Percentiles rank a stretch among this genome's conserved stretches.
Evolutionary conservation across 2,888 invertebrate species (phyloP).

Genomic region (Andrena chrysosceles): DNA sequence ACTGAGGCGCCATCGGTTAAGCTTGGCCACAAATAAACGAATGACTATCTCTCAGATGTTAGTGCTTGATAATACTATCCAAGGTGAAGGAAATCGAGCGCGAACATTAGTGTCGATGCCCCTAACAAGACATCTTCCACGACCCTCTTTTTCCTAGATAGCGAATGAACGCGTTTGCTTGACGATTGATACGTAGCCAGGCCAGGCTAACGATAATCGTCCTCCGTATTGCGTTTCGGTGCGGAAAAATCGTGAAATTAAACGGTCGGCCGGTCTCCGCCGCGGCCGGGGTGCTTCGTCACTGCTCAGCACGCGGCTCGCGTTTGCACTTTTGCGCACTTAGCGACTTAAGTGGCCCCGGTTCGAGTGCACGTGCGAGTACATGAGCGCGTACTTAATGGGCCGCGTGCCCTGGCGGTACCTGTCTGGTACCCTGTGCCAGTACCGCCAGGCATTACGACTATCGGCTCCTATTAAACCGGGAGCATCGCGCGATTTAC

Average conservation of each 20-base stretch:
- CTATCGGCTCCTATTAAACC: constrained; percentile 57
- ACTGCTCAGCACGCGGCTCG: constrained; percentile 21
- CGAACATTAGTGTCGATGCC: too few species aligned
- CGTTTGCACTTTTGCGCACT: constrained; percentile 49
- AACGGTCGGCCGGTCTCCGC: constrained; percentile 8
- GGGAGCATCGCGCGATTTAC: constrained; percentile 50
- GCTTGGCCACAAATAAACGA: too few species aligned
- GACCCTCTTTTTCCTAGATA: neutral
- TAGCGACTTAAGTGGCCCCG: constrained; percentile 40
- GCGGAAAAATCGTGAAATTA: constrained; percentile 44
- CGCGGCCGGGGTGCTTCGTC: constrained; percentile 38
- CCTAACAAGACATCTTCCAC: constrained; percentile 2
- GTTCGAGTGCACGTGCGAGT: constrained; percentile 34
- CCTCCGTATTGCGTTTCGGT: neutral
- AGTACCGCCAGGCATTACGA: constrained; percentile 50
- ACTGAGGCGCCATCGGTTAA: neutral
- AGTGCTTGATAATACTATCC: too few species aligned
- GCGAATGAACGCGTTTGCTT: neutral
- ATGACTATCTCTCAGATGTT: too few species aligned
- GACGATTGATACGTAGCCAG: constrained; percentile 17
- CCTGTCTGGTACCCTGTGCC: constrained; percentile 37
- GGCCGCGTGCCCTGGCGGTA: constrained; percentile 46
- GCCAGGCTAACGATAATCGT: constrained; percentile 39
- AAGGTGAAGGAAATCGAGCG: too few species aligned
- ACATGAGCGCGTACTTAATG: constrained; percentile 52